Evolutionary conservation across 2,113 vertebrate species (phyloP).

Genomic region (Psittacus erithacus): DNA sequence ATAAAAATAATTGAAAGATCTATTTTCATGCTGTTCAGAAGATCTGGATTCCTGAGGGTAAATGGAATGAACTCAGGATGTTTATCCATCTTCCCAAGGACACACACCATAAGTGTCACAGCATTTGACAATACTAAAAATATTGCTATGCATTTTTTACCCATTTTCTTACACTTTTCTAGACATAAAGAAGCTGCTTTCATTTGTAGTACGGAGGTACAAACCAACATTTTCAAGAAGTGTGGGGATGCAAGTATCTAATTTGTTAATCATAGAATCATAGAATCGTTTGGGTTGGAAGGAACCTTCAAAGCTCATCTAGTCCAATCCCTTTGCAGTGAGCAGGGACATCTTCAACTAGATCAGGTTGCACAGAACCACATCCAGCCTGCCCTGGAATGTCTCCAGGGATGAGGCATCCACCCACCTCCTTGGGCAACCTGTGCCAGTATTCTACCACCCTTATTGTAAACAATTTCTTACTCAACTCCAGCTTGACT

Average conservation of each 20-base stretch:
- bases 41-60: background rate
- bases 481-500: background rate
- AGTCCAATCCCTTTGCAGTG: background rate
- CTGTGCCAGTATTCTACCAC: background rate
- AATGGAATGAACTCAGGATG: background rate
- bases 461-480: background rate
- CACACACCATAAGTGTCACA: background rate
- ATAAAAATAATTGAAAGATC: background rate
- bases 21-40: background rate
- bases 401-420: background rate
- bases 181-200: background rate
- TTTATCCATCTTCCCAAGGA: background rate
- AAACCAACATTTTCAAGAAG: background rate
- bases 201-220: rapidly evolving
- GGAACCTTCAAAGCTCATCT: background rate
- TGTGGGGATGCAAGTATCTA: background rate
- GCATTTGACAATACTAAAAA: background rate
- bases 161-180: background rate
- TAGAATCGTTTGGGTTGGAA: background rate
- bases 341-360: background rate
- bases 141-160: background rate
- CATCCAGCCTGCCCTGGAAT: background rate
- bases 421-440: background rate
- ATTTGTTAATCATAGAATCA: background rate
- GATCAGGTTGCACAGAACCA: background rate